Evolutionary conservation across 2,113 vertebrate species (phyloP).

Genomic region (Sylvia atricapilla): DNA sequence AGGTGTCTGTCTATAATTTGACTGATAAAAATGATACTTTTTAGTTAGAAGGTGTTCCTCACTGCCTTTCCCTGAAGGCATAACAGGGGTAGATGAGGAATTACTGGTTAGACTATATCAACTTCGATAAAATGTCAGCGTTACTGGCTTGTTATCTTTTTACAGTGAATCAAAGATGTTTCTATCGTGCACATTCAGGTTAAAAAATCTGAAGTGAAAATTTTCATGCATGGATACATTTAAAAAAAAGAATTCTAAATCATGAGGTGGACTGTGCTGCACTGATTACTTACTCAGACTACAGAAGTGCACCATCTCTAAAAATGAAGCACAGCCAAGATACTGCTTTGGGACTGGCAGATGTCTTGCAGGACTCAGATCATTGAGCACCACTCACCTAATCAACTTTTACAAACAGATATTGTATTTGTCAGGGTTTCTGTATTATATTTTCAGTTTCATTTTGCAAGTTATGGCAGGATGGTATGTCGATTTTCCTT

Average conservation of each 20-base stretch:
- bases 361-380: background rate
- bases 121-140: background rate
- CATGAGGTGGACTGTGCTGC: background rate
- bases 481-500: background rate
- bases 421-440: background rate
- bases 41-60: background rate
- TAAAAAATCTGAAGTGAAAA: background rate
- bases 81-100: background rate
- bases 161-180: background rate
- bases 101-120: background rate
- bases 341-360: background rate
- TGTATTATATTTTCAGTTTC: background rate
- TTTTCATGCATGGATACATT: background rate
- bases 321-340: background rate
- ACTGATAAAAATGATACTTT: background rate
- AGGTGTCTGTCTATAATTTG: background rate
- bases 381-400: background rate
- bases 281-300: background rate
- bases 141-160: background rate
- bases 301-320: background rate
- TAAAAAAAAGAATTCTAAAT: background rate
- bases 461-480: background rate
- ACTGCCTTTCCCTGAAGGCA: background rate
- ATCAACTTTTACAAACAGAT: background rate
- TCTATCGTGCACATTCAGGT: background rate